A percentile compares a stretch with the other conserved stretches of the same genome.
These are phyloP conservation scores for Drosophila atripex DNA, from an alignment of 2,888 invertebrate species.

Conservation along the genomic window DNA sequence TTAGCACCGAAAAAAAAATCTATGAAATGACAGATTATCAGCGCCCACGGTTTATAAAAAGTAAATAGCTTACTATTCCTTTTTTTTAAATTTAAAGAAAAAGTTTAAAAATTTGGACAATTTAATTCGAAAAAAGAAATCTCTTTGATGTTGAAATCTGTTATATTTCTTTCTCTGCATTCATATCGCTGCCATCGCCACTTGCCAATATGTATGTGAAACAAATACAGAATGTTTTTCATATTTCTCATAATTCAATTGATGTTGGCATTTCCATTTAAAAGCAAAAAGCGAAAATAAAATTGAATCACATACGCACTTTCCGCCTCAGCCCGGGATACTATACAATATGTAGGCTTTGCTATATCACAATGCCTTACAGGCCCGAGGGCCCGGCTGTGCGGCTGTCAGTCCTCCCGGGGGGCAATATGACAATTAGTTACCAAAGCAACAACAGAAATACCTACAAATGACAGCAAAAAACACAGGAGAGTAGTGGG, in stretches of 20 bases:
- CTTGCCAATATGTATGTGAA: slow-evolving; percentile 29
- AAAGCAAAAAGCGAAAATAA: slow-evolving; percentile 33
- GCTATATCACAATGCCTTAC: slow-evolving; percentile 21
- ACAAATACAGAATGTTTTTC: slow-evolving; percentile 50
- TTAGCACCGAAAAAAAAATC: neutral
- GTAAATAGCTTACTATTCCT: neutral
- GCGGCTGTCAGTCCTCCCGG: slow-evolving; percentile 62
- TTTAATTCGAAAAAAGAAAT: too few relatives aligned
- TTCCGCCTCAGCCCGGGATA: slow-evolving; percentile 31
- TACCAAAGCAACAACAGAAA: slow-evolving; percentile 77
- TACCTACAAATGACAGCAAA: slow-evolving; percentile 75
- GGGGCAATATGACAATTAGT: slow-evolving; percentile 77
- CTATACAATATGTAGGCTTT: neutral
- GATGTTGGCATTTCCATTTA: slow-evolving; percentile 58
- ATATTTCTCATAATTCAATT: slow-evolving; percentile 64
- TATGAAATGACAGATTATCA: neutral
- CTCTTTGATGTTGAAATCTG: too few relatives aligned
- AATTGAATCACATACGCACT: slow-evolving; percentile 42
- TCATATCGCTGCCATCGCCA: slow-evolving; percentile 27
- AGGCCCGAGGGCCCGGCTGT: slow-evolving; percentile 36
- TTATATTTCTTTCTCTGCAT: slow-evolving; percentile 1
- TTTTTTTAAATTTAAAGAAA: neutral
- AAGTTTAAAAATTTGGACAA: too few relatives aligned
- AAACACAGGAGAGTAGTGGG: slow-evolving; percentile 59
- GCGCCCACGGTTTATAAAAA: neutral